Evolutionary conservation across 2,888 invertebrate genomes (phyloP), one percentile per base, ranked within the genome.

Genomic region (Ennomos erosarius): DNA sequence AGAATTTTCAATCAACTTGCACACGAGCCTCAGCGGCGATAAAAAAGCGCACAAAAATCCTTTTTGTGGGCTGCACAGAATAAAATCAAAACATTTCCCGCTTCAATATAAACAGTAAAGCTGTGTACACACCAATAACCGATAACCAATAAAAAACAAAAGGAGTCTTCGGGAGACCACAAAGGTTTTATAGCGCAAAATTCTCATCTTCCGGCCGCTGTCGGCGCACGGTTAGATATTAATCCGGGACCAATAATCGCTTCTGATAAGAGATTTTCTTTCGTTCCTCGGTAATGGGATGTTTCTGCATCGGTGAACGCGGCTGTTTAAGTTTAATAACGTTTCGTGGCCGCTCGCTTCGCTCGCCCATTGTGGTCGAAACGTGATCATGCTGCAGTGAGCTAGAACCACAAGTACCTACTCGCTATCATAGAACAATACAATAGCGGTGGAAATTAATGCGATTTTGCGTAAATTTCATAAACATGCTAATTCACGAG

Each of bases 261-360:
- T 85, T 81, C 74, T 85, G 89, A 90, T 90, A 87, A 88, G 85
- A 86, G 88, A 89, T 90, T 90, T 89, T 84, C 86, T 83, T 83
- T 82, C 84, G 79, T 85, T 85, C 83, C 82, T 62, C 76, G 65
- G 84, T 90, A 91, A 91, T 89, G 79, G 88, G 84, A 89, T 85
- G 83, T 86, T 90, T 90, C 87, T 85, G 86, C 87, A 85, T 85
- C 85, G 77, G 58, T 75, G 81, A 71, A 64, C 81, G 65, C 70
- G 74, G 74, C 79, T 87, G 85, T 90, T 88, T 88, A 84, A 88
- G 77, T 88, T 88, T 85, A 85, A 87, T 87, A 88, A 81, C 81
- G 80, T 82, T 81, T 81, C 76, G 72, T 70, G 67, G 64, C 26
- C 26, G 26, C 6, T 26, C 50, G 71, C 69, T 55, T 65, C 58